Evolutionary conservation across 2,113 vertebrate species (phyloP).

Genomic region (Cryptomyrus ogoouensis): DNA sequence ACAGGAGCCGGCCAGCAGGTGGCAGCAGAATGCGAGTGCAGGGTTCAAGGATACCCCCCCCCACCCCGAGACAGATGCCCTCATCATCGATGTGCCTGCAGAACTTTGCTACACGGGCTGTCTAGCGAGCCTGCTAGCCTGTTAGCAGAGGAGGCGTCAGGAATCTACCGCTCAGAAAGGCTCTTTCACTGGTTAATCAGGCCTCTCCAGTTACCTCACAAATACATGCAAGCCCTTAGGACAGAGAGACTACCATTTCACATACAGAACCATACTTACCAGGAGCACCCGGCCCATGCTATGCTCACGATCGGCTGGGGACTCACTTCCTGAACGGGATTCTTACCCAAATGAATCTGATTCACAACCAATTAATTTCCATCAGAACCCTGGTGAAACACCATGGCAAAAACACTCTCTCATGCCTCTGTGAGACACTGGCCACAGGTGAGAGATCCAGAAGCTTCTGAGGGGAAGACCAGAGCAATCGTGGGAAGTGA

Average conservation of each 20-base stretch:
- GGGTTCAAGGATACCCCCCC: conserved; percentile 24
- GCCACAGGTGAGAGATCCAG: background rate
- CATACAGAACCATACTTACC: background rate
- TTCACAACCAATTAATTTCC: background rate
- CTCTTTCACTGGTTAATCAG: background rate
- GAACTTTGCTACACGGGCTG: background rate
- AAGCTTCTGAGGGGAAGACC: background rate
- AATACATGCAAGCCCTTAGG: background rate
- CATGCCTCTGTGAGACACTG: background rate
- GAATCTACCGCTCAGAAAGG: background rate
- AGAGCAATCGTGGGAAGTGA: background rate
- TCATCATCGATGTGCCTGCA: background rate
- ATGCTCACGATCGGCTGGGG: background rate
- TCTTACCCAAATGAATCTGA: background rate
- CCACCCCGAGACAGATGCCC: background rate
- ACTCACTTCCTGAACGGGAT: background rate
- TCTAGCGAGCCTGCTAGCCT: background rate
- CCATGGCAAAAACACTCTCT: background rate
- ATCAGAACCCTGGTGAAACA: background rate
- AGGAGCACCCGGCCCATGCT: background rate
- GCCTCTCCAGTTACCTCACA: background rate
- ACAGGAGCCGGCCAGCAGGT: conserved; percentile 9
- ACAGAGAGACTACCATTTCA: background rate
- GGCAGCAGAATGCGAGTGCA: background rate
- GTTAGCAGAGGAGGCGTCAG: background rate